Evolutionary conservation across 2,888 invertebrate species (phyloP), one percentile per base, ranked within the genome.

Genomic region (Romanomermis culicivorax): DNA sequence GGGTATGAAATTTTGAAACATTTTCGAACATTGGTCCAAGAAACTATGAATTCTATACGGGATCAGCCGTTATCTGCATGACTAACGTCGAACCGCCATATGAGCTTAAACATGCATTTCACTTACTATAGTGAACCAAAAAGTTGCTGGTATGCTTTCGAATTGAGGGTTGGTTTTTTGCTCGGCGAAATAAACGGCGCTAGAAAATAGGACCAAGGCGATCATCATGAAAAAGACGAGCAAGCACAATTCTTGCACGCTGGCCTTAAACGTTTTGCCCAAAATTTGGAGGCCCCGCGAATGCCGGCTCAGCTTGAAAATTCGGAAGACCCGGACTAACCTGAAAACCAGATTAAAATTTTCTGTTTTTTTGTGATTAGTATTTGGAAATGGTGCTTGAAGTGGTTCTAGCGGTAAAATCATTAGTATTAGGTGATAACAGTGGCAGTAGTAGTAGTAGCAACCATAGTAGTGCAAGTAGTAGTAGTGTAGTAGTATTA

Each of bases 251-350:
- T 72, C 73, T 60, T 72, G 71, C 2, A 74, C 61, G 55, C 71
- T 71, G 20, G 74, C 73, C 58, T 68, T 64, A 65, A 74, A 75
- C 11, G 74, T 74, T 56, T 74, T 68, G 48, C 73, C 69, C 29
- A 74, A 65, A 29, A 75, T 72, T 63, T 74, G 74, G 25, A 74
- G 66, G 23, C 74, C 74, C 7, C 71, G 69, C 2, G 73, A 75
- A 61, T 74, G 74, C 60, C 72, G 72, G 52, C 71, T 71, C 54
- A 74, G 65, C 62, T 74, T 74, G 64, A 74, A 74, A 56, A 74
- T 65, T 27, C 68, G 60, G 55, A 68, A 68, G 2, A 68, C 68
- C 20, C 68, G 61, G 27, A 53, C 36, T 17, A 7, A 36, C 36
- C 7, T 11, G 17, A 36, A 36, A 36, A 36, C 36, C 36, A 36